Percentiles rank a stretch among this genome's conserved stretches.
Evolutionary conservation across 2,888 invertebrate species (phyloP).

Genomic region (Andrena dorsata): DNA sequence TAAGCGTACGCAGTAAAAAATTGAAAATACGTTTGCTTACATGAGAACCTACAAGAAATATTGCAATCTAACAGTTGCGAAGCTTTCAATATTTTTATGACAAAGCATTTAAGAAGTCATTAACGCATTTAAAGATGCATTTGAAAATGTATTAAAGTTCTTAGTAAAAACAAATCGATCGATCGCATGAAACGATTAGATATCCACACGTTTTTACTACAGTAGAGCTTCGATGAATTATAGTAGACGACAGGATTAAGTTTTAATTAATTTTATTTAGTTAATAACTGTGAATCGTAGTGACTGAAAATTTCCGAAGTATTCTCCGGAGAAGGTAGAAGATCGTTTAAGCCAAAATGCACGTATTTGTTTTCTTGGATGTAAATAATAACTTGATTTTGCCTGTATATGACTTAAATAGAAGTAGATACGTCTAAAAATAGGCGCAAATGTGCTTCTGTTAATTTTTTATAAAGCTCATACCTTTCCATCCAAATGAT

Average conservation of each 20-base stretch:
- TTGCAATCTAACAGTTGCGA: slow-evolving; percentile 23
- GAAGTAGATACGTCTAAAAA: background rate
- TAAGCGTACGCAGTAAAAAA: slow-evolving; percentile 10
- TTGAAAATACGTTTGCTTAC: slow-evolving; percentile 47
- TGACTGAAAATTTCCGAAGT: slow-evolving; percentile 4
- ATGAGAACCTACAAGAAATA: slow-evolving; percentile 12
- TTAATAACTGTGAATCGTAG: slow-evolving; percentile 4
- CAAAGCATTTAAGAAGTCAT: slow-evolving; percentile 38
- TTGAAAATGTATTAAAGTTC: slow-evolving; percentile 24
- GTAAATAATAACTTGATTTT: slow-evolving; percentile 6
- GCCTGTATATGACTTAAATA: slow-evolving; percentile 15
- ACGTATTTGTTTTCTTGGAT: slow-evolving; percentile 7
- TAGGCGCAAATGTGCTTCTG: slow-evolving; percentile 21
- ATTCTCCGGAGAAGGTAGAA: slow-evolving; percentile 1
- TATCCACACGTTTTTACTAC: slow-evolving; percentile 19
- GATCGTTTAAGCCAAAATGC: background rate
- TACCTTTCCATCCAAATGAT: slow-evolving; percentile 20
- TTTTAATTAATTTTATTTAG: slow-evolving; percentile 20
- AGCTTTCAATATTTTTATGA: slow-evolving; percentile 49
- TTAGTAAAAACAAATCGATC: slow-evolving; percentile 20
- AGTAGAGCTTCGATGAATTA: slow-evolving; percentile 10
- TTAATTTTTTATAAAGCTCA: slow-evolving; percentile 27
- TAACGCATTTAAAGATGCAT: slow-evolving; percentile 40
- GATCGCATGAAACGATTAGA: slow-evolving; percentile 20
- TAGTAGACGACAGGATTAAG: background rate